Evolutionary conservation across 1,140 invertebrate genomes (phyloP).

Genomic region (Anthonomus grandis): DNA sequence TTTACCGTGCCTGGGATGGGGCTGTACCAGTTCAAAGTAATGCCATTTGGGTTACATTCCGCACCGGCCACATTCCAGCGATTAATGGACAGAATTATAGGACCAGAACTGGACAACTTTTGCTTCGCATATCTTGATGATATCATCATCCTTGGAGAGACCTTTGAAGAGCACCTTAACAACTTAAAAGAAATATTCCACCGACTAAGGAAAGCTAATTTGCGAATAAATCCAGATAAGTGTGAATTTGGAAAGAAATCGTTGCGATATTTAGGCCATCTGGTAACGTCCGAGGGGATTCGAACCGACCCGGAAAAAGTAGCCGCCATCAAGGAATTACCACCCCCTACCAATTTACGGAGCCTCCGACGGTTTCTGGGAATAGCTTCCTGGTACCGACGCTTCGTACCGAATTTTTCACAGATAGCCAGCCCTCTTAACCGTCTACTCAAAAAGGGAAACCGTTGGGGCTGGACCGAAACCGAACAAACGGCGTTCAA

Average conservation of each 20-base stretch:
- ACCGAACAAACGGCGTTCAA: conserved; percentile 21
- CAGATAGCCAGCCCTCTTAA: conserved; percentile 33
- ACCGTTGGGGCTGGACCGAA: conserved; percentile 20
- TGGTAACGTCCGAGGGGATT: conserved; percentile 32
- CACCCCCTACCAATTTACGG: conserved; percentile 29
- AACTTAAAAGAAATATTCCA: conserved; percentile 25
- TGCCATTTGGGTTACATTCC: too few species aligned
- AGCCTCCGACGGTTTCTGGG: conserved; percentile 38
- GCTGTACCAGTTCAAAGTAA: too few species aligned
- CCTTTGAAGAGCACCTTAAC: too few species aligned
- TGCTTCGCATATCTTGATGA: too few species aligned
- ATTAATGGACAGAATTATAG: too few species aligned
- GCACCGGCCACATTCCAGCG: too few species aligned
- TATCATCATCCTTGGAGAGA: too few species aligned
- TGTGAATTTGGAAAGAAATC: conserved; percentile 39
- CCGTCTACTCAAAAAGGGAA: conserved; percentile 33
- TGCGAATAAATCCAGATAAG: conserved; percentile 30
- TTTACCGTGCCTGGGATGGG: too few species aligned
- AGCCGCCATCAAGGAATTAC: conserved; percentile 30
- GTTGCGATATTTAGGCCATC: conserved; percentile 32
- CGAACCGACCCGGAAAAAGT: conserved; percentile 37
- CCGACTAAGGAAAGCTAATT: conserved; percentile 16
- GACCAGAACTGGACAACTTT: too few species aligned
- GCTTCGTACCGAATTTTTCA: conserved; percentile 35
- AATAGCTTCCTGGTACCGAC: conserved; percentile 37